These are phyloP conservation scores for Eidolon helvum DNA, from an alignment of 2,113 vertebrate genomes.

Conservation along the genomic window DNA sequence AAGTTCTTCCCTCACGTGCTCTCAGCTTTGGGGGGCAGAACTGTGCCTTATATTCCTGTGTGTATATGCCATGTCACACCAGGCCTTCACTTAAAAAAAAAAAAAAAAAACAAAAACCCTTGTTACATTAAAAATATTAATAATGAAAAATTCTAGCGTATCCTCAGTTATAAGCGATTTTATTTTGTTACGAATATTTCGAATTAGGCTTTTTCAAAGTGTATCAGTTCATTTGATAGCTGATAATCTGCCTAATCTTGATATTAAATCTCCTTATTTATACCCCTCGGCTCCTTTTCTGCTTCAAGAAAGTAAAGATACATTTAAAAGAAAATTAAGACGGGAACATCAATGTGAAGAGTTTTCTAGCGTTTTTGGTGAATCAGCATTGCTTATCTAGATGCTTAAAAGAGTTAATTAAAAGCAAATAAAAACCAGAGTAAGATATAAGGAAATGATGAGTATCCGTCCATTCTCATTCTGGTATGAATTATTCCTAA, in stretches of 20 bases:
- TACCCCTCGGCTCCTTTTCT: not conserved
- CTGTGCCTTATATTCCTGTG: not conserved
- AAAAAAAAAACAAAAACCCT: no score
- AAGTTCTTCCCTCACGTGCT: rapidly evolving
- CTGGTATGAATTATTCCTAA: not conserved
- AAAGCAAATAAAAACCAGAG: not conserved
- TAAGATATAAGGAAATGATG: not conserved
- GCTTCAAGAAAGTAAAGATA: not conserved
- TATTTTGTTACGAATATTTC: not conserved
- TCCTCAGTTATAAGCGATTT: not conserved
- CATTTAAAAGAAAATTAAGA: not conserved
- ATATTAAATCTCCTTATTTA: not conserved
- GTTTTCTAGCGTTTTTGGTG: not conserved
- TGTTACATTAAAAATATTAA: not conserved
- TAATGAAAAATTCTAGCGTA: not conserved
- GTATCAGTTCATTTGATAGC: not conserved
- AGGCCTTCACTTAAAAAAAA: not conserved
- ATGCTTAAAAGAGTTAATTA: not conserved
- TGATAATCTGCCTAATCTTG: not conserved
- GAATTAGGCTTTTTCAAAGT: not conserved
- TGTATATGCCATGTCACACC: no score
- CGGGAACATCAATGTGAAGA: rapidly evolving
- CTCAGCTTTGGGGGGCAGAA: not conserved
- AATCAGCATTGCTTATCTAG: not conserved
- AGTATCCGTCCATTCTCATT: not conserved